Conservation (phyloP, 2,888 invertebrate species). For the Smittia sp. region DNA sequence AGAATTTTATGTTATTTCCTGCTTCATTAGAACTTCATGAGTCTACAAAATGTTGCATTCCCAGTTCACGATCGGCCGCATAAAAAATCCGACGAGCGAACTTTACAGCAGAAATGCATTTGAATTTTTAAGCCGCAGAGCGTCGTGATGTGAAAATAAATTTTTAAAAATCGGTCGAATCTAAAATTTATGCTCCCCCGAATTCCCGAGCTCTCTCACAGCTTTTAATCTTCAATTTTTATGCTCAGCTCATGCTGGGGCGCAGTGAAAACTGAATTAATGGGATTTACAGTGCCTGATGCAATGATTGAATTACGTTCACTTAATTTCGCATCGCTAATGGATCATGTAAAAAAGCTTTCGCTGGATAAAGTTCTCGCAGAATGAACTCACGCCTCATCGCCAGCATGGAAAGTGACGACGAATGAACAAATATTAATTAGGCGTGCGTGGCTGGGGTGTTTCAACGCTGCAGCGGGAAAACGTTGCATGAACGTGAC, state of each 20-base stretch:
- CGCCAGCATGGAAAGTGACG: not conserved
- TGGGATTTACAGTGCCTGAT: not conserved
- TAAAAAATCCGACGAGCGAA: not conserved
- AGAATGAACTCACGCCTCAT: not conserved
- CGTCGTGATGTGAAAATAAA: not conserved
- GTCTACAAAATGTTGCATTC: slow-evolving; percentile 8
- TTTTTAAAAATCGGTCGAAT: not conserved
- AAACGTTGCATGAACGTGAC: not conserved
- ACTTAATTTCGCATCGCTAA: not conserved
- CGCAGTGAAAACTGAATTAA: not conserved
- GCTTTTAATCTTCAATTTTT: not conserved
- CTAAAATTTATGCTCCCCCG: not conserved
- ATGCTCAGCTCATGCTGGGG: not conserved
- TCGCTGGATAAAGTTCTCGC: too few relatives aligned
- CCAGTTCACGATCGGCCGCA: not conserved
- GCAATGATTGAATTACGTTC: not conserved
- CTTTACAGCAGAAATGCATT: slow-evolving; percentile 6
- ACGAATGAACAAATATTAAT: not conserved
- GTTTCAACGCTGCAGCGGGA: not conserved
- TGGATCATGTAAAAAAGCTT: not conserved
- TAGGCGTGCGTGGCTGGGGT: not conserved
- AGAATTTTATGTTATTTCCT: slow-evolving; percentile 18
- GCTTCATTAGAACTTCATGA: slow-evolving; percentile 6
- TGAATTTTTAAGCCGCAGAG: not conserved
- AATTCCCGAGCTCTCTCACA: not conserved